phyloP scores from a whole-genome alignment of 2,797 vertebrate genomes.

The Brachymystax lenok region DNA sequence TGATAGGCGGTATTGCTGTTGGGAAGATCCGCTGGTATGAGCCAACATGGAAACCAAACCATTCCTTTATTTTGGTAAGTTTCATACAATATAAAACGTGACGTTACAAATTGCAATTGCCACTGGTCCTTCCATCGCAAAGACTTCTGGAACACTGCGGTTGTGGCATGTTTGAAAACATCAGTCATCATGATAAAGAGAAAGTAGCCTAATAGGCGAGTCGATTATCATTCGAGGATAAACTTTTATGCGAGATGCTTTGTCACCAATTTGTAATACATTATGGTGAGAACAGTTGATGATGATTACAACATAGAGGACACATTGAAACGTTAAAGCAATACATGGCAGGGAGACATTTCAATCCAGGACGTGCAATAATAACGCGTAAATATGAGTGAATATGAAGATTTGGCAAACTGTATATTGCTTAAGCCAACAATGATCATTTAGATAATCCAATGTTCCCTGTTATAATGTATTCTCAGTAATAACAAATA shows the following conservation, averaged over 20 bases:
- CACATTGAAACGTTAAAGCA: background rate
- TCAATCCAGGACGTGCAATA: background rate
- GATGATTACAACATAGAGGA: background rate
- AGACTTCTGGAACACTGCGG: background rate
- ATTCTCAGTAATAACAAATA: too few relatives aligned
- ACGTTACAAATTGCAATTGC: background rate
- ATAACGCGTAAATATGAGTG: background rate
- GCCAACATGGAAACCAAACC: background rate
- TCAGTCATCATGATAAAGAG: background rate
- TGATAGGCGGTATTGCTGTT: background rate
- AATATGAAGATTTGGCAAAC: background rate
- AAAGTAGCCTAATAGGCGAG: background rate
- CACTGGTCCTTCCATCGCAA: background rate
- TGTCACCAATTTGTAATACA: background rate
- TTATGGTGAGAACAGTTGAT: background rate
- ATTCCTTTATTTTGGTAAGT: background rate
- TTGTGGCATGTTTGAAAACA: background rate
- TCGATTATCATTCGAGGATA: background rate
- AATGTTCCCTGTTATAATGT: background rate
- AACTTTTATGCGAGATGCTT: background rate
- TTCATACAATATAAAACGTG: background rate
- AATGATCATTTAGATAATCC: background rate
- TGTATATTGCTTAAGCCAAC: background rate
- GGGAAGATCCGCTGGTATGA: background rate
- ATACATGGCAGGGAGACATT: background rate